Evolutionary conservation across 1,140 invertebrate species (phyloP).

Genomic region (Zaprionus ornatus): DNA sequence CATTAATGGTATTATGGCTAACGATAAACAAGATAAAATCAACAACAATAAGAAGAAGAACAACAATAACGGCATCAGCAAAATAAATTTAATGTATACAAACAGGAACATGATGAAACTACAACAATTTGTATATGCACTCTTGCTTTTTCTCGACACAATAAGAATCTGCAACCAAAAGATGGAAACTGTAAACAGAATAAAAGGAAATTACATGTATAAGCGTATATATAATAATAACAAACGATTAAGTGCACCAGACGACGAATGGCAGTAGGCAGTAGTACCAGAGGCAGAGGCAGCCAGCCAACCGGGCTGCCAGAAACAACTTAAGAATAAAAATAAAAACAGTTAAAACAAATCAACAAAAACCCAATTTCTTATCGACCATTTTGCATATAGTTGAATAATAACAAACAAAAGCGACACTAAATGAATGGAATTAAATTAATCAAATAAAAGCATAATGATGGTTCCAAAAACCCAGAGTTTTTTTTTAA

Average conservation of each 20-base stretch:
- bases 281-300: not conserved
- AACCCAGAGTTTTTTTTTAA: slow-evolving; percentile 7
- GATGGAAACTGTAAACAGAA: slow-evolving; percentile 37
- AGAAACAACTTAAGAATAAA: slow-evolving; percentile 38
- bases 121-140: slow-evolving; percentile 64
- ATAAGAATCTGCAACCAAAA: slow-evolving; percentile 48
- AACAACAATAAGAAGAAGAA: slow-evolving; percentile 32
- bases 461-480: slow-evolving; percentile 66
- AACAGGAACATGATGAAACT: slow-evolving; percentile 16
- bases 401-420: slow-evolving; percentile 74
- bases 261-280: slow-evolving; percentile 8
- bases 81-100: slow-evolving; percentile 44
- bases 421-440: slow-evolving; percentile 72
- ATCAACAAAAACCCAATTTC: slow-evolving; percentile 60
- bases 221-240: slow-evolving; percentile 44
- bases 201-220: slow-evolving; percentile 33
- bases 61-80: slow-evolving; percentile 11
- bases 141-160: slow-evolving; percentile 41
- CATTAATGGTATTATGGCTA: slow-evolving; percentile 68
- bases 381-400: slow-evolving; percentile 79
- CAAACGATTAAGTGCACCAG: slow-evolving; percentile 44
- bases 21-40: slow-evolving; percentile 53
- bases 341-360: slow-evolving; percentile 23
- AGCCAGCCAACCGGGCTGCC: slow-evolving; percentile 16
- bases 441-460: slow-evolving; percentile 80